Evolutionary conservation across 2,113 vertebrate genomes (phyloP).

Genomic region (Oryzias javanicus): DNA sequence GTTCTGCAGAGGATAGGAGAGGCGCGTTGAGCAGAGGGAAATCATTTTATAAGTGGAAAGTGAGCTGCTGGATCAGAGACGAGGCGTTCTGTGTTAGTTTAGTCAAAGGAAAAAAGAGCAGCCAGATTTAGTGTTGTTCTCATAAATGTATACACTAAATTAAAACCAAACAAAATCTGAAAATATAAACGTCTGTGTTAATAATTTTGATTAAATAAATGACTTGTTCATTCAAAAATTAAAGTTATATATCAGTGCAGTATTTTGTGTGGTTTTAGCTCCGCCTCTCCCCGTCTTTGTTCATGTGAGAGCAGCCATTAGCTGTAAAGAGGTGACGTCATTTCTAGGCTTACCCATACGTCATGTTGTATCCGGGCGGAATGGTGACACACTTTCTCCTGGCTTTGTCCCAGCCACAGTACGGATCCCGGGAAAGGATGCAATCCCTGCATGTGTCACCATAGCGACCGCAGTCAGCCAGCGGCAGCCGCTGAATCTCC

Average conservation of each 20-base stretch:
- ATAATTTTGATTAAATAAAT: no score
- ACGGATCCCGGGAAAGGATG: slow-evolving; percentile 80
- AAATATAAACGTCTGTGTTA: no score
- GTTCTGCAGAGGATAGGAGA: slow-evolving; percentile 55
- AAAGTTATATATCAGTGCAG: no score
- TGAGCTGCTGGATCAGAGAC: slow-evolving; percentile 8
- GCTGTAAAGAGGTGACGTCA: slow-evolving; percentile 30
- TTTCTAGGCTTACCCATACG: slow-evolving; percentile 65
- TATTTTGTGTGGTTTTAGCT: no score
- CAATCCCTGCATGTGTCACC: slow-evolving; percentile 80
- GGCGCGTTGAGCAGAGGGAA: slow-evolving; percentile 29
- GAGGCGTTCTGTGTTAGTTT: no score
- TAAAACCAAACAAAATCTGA: no score
- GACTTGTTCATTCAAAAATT: no score
- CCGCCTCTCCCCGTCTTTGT: background rate
- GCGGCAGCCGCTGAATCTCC: slow-evolving; percentile 76
- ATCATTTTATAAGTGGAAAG: slow-evolving; percentile 12
- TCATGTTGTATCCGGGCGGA: slow-evolving; percentile 69
- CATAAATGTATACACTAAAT: no score
- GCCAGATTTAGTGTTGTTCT: no score
- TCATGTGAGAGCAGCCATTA: background rate
- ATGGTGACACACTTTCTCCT: slow-evolving; percentile 73
- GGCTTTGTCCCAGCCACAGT: slow-evolving; percentile 79
- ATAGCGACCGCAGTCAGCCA: slow-evolving; percentile 80
- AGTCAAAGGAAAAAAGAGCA: no score